Evolutionary conservation across 2,113 vertebrate species (phyloP).

Genomic region (Channa maculata): DNA sequence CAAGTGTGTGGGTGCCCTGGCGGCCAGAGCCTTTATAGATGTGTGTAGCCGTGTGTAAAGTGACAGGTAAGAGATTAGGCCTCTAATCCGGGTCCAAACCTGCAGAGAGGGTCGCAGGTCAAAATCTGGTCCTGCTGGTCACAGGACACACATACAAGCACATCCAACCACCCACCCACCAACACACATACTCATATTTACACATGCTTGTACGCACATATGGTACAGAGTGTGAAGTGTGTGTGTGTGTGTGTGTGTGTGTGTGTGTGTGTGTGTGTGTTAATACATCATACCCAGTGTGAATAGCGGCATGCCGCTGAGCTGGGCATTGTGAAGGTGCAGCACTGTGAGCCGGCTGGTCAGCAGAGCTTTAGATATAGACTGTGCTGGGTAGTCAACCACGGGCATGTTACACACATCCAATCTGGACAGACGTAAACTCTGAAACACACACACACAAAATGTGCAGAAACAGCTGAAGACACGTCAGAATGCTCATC

Average conservation of each 20-base stretch:
- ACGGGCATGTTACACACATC: constrained; percentile 79
- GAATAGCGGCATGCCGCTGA: constrained; percentile 83
- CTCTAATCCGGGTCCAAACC: constrained; percentile 83
- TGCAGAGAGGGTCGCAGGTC: constrained; percentile 81
- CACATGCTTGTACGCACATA: background rate
- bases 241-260: background rate
- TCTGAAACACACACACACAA: constrained; percentile 72
- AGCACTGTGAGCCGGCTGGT: constrained; percentile 79
- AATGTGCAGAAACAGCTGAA: background rate
- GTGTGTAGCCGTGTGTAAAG: constrained; percentile 83
- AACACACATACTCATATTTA: background rate
- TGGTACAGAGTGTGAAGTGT: background rate
- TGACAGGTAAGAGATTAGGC: constrained; percentile 86
- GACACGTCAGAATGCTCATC: constrained; percentile 4
- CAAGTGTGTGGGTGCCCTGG: constrained; percentile 45
- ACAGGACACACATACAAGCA: constrained; percentile 49
- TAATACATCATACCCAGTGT: constrained; percentile 74
- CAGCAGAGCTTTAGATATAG: constrained; percentile 79
- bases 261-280: constrained; percentile 22
- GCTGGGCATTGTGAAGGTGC: constrained; percentile 78
- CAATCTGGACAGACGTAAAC: constrained; percentile 79
- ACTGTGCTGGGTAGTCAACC: constrained; percentile 71
- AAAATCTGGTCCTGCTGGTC: constrained; percentile 87
- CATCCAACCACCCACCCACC: background rate
- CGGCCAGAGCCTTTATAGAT: constrained; percentile 64